Evolutionary conservation across 2,888 invertebrate species (phyloP).

Genomic region (Catonia carolina): DNA sequence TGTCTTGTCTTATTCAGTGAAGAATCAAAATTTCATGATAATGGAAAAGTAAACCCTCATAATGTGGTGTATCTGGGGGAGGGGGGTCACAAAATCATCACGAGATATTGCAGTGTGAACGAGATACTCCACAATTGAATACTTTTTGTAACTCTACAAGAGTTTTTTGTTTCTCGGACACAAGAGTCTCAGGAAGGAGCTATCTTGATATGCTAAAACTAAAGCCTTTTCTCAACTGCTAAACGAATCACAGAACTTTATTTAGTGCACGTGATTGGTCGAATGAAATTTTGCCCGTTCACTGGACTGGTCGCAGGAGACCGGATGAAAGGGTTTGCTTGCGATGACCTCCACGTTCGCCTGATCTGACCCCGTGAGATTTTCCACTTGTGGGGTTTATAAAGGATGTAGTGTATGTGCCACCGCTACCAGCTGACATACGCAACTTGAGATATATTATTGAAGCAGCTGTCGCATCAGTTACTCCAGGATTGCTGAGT

Average conservation of each 20-base stretch:
- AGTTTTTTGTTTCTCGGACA: not conserved
- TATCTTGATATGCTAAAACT: constrained; percentile 1
- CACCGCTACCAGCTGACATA: not conserved
- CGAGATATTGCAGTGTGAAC: not conserved
- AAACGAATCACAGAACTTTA: constrained; percentile 1
- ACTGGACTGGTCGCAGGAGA: not conserved
- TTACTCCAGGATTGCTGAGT: no score
- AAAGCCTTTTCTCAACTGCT: not conserved
- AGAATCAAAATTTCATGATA: not conserved
- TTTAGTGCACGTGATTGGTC: not conserved
- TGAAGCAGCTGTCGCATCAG: no score
- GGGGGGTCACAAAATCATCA: not conserved
- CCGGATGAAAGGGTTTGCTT: not conserved
- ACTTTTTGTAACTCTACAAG: not conserved
- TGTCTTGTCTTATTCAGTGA: constrained; percentile 1
- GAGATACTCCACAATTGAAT: not conserved
- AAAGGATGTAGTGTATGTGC: no score
- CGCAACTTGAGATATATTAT: no score
- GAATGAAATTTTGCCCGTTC: not conserved
- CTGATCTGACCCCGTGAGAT: not conserved
- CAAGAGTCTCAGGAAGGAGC: not conserved
- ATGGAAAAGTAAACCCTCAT: not conserved
- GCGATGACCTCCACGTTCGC: not conserved
- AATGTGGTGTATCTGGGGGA: not conserved
- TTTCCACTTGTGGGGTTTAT: not conserved